Conservation (phyloP, 2,888 invertebrate species). For the Agonopterix alstromeriana region DNA sequence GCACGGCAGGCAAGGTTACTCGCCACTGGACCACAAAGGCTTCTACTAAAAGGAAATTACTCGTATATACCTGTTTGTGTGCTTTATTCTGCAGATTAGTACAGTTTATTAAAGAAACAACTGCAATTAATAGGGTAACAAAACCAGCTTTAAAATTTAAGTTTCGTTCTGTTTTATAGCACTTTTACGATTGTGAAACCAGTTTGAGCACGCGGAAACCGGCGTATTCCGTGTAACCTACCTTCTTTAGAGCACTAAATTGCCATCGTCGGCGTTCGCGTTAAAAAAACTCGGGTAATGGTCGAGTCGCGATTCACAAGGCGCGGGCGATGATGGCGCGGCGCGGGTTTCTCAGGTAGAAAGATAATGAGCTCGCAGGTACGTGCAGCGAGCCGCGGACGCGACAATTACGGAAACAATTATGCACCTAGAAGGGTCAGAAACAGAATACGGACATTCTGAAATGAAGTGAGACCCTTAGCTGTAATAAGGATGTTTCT, state of each 20-base stretch:
- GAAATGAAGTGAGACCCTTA: not conserved
- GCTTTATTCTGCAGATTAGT: not conserved
- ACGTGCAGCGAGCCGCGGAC: conserved; percentile 19
- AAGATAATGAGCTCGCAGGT: conserved; percentile 46
- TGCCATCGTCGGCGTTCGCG: conserved; percentile 4
- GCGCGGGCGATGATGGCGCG: conserved; percentile 2
- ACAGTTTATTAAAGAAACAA: not conserved
- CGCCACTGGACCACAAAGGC: too few species aligned
- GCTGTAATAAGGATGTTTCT: too few species aligned
- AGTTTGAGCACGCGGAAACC: not conserved
- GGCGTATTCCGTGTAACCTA: not conserved
- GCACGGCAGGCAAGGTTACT: too few species aligned
- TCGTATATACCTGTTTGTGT: not conserved
- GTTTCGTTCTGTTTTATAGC: not conserved
- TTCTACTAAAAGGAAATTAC: too few species aligned
- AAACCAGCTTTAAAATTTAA: too few species aligned
- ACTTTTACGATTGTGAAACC: not conserved
- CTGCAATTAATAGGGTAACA: too few species aligned
- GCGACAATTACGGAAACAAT: conserved; percentile 20
- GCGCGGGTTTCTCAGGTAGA: conserved; percentile 26
- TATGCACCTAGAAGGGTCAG: conserved; percentile 3
- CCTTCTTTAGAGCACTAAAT: conserved; percentile 3
- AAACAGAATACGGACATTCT: not conserved
- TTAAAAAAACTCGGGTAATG: conserved; percentile 7
- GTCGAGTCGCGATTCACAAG: conserved; percentile 2